These are phyloP conservation scores for Arge pagana DNA, from an alignment of 2,888 invertebrate genomes.

Conservation along the genomic window DNA sequence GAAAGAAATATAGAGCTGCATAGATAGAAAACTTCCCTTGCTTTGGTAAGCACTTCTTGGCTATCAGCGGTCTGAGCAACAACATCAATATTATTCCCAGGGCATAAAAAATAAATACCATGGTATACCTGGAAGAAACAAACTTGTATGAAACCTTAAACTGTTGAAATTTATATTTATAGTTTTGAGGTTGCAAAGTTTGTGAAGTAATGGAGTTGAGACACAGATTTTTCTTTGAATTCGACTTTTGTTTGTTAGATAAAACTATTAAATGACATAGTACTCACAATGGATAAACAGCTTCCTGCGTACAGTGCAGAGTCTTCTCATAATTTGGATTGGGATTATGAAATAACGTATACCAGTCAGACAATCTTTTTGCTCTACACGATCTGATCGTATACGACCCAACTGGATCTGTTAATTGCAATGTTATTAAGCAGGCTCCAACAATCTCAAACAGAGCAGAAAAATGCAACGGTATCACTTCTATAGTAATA, in stretches of 20 bases:
- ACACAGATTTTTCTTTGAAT: too few species aligned
- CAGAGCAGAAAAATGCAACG: conserved; percentile 81
- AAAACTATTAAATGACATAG: conserved; percentile 25
- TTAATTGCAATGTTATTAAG: conserved; percentile 75
- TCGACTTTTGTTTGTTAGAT: too few species aligned
- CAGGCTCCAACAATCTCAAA: conserved; percentile 80
- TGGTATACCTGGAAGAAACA: conserved; percentile 82
- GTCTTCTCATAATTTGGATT: conserved; percentile 87
- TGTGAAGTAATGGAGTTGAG: too few species aligned
- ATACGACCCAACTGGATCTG: conserved; percentile 81
- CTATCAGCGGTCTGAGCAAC: conserved; percentile 75
- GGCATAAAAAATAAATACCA: conserved; percentile 89
- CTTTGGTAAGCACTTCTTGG: conserved; percentile 68
- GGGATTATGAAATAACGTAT: conserved; percentile 93
- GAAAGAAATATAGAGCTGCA: conserved; percentile 92
- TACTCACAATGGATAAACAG: conserved; percentile 94
- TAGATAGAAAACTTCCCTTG: conserved; percentile 83
- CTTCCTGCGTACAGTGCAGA: conserved; percentile 95
- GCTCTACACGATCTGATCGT: conserved; percentile 79
- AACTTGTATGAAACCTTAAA: too few species aligned
- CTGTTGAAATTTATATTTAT: too few species aligned
- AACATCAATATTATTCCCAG: conserved; percentile 81
- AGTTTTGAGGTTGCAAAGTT: too few species aligned
- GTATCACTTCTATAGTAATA: conserved; percentile 76
- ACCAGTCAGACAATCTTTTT: conserved; percentile 90